These are phyloP conservation scores for Eolophus roseicapilla DNA, from an alignment of 2,113 vertebrate genomes.

Conservation along the genomic window DNA sequence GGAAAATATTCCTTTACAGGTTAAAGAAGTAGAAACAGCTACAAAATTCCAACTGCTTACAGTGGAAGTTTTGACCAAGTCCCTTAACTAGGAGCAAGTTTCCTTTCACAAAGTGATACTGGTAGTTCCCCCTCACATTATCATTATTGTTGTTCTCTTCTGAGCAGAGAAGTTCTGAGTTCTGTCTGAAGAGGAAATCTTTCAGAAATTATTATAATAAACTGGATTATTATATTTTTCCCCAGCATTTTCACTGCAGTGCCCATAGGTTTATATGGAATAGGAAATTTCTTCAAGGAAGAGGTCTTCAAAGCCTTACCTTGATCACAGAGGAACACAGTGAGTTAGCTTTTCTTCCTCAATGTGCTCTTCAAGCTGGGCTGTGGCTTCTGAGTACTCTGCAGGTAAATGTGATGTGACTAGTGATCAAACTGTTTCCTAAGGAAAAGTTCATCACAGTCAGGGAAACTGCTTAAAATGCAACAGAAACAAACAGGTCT, in stretches of 20 bases:
- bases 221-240: background rate
- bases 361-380: background rate
- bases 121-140: background rate
- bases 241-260: background rate
- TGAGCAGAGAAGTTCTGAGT: background rate
- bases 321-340: background rate
- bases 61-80: background rate
- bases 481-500: slow-evolving; percentile 15
- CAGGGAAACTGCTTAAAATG: slow-evolving; percentile 37
- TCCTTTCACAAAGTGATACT: background rate
- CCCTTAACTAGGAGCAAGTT: background rate
- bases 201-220: background rate
- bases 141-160: background rate
- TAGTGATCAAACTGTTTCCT: background rate
- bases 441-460: slow-evolving; percentile 7
- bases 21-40: background rate
- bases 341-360: background rate
- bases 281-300: background rate
- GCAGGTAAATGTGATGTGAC: background rate
- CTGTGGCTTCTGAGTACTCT: background rate
- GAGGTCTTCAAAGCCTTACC: background rate
- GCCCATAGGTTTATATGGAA: background rate
- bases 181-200: background rate
- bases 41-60: background rate
- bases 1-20: background rate